Percentiles rank a stretch among this genome's conserved stretches.
These are phyloP conservation scores for Lethrus apterus DNA, from an alignment of 1,140 invertebrate genomes.

Conservation along the genomic window DNA sequence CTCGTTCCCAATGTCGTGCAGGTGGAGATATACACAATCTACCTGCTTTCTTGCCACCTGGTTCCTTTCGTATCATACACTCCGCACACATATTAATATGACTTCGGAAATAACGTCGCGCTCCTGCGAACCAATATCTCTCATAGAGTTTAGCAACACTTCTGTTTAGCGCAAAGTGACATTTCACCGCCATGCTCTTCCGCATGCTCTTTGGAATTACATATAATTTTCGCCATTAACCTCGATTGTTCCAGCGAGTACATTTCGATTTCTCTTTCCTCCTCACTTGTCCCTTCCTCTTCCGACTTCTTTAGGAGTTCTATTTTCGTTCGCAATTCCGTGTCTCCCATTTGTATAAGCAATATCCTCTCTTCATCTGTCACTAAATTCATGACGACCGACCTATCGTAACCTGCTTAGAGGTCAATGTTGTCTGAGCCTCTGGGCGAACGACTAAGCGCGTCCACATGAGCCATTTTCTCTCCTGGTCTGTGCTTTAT, in stretches of 20 bases:
- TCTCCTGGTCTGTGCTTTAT: conserved; percentile 22
- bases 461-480: conserved; percentile 32
- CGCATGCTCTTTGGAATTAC: conserved; percentile 17
- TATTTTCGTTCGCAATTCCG: not conserved
- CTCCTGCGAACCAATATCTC: conserved; percentile 18
- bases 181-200: conserved; percentile 14
- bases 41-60: conserved; percentile 19
- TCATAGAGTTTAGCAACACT: conserved; percentile 9
- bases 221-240: conserved; percentile 1
- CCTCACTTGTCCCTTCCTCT: not conserved
- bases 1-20: conserved; percentile 18
- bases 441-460: conserved; percentile 19
- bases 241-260: not conserved
- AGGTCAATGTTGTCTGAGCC: conserved; percentile 1
- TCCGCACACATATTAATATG: conserved; percentile 22
- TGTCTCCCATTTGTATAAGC: not conserved
- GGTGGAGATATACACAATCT: conserved; percentile 18
- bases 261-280: not conserved
- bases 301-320: not conserved
- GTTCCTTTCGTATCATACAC: conserved; percentile 21
- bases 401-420: conserved; percentile 1
- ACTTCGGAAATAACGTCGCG: conserved; percentile 19
- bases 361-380: not conserved
- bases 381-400: conserved; percentile 1
- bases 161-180: conserved; percentile 16